Base-by-base conservation (phyloP, 92 coral and sea anemone species). In the Parazoanthus atlanticus region DNA sequence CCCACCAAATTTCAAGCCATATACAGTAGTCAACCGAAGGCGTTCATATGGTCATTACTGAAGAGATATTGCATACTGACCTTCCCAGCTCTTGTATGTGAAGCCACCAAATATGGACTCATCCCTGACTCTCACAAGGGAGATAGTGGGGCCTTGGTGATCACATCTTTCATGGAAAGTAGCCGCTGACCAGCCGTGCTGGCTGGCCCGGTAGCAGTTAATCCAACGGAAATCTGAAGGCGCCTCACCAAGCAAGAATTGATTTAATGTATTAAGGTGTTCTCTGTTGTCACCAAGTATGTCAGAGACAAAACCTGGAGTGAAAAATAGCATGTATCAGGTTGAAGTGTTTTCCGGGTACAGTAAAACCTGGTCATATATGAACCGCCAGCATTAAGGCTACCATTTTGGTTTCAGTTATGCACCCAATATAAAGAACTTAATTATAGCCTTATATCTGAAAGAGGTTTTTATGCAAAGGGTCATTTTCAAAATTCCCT, bases 51-150 rank as follows among this genome's bases (percentile, higher is more conserved):
- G 1, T 56, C 25, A 15, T 15, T 15, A 19, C 3, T 2, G 3
- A 61, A 3, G 28, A 61, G 21, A 21, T 61, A 8, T 61, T 61
- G 26, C 2, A 61, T 61, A 23, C 52, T 75, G n/a, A 78, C 82
- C 82, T 86, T 43, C 80, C 89, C 89, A 86, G 66, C 69, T 29
- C 70, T 74, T 86, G 69, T 86, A 61, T 5, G 94, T 88, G 85
- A 86, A 90, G 17, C 93, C 94, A 47, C 94, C 94, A 77, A 92
- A 86, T 40, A 92, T 90, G 54, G 90, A 82, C 82, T 92, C 90
- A 49, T 92, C 86, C 7, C 91, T 90, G 38, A 90, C 89, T 80
- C 74, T 92, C 43, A 90, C 87, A 21, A 92, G 81, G 21, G 93
- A 86, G 21, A 92, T 34, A 19, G 94, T 92, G 6, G 94, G 94